These are phyloP conservation scores for Mastomys coucha DNA, from an alignment of 2,113 vertebrate species.

Conservation along the genomic window DNA sequence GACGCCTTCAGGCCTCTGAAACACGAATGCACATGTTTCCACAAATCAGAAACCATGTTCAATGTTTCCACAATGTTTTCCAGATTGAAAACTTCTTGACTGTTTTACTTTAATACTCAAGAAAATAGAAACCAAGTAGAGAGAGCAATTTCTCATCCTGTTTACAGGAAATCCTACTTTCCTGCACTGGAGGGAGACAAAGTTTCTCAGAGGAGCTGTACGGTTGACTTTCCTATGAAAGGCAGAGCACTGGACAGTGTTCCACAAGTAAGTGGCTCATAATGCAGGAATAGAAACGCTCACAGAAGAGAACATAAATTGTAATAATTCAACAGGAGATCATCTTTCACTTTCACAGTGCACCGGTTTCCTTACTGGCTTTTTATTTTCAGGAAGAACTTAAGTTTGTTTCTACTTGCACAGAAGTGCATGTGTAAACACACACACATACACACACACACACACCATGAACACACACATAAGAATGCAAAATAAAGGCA, in stretches of 20 bases:
- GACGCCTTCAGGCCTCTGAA: background rate
- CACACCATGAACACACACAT: background rate
- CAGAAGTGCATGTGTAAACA: rapidly evolving
- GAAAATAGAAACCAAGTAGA: background rate
- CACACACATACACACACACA: too few species aligned
- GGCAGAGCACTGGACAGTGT: background rate
- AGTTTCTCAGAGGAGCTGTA: conserved; percentile 55
- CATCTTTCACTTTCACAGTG: background rate
- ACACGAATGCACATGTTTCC: background rate
- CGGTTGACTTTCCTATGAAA: background rate
- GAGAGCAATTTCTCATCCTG: background rate
- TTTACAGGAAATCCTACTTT: conserved; percentile 65
- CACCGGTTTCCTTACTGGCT: background rate
- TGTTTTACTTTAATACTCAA: background rate
- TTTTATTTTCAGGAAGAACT: background rate
- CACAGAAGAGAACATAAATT: too few species aligned
- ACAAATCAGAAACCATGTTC: background rate
- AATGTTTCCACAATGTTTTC: background rate
- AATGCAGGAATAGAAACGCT: background rate
- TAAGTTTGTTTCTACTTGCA: background rate
- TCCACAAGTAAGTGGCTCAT: conserved; percentile 3
- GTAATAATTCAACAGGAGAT: background rate
- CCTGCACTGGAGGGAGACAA: conserved; percentile 72
- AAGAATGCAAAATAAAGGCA: background rate
- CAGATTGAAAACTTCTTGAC: background rate